Conservation (phyloP, 2,888 invertebrate genomes). For the Ochlodes sylvanus region DNA sequence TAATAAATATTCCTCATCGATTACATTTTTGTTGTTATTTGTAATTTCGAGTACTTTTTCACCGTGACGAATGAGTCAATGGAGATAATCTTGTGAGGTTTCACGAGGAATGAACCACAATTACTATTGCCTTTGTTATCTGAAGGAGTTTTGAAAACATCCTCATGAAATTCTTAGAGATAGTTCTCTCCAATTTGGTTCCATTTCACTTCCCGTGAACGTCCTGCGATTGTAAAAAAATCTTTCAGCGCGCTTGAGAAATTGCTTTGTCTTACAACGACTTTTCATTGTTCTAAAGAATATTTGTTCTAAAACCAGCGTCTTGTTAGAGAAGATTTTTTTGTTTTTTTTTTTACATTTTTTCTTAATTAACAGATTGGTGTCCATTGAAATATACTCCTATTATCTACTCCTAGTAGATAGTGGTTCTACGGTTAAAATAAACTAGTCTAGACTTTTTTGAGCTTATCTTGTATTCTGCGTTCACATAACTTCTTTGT, state of each 20-base stretch:
- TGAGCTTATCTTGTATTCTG: too few relatives aligned
- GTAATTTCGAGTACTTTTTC: too few relatives aligned
- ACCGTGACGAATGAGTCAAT: conserved; percentile 6
- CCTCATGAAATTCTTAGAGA: conserved; percentile 40
- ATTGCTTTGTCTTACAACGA: conserved; percentile 33
- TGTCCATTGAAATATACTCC: neutral
- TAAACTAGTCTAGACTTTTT: too few relatives aligned
- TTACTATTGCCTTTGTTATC: conserved; percentile 39
- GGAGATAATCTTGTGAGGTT: conserved; percentile 18
- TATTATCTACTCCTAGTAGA: too few relatives aligned
- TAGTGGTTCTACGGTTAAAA: too few relatives aligned
- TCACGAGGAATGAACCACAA: conserved; percentile 27
- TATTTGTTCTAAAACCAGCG: conserved; percentile 17
- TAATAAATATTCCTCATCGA: too few relatives aligned
- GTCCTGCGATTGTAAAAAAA: conserved; percentile 33
- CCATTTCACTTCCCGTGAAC: conserved; percentile 38
- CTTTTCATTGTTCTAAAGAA: conserved; percentile 27
- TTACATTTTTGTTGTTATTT: too few relatives aligned
- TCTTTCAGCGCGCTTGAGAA: conserved; percentile 26
- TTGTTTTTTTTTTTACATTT: neutral
- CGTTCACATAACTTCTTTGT: too few relatives aligned
- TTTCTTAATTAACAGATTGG: neutral
- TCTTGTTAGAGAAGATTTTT: conserved; percentile 6
- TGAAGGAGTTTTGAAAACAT: conserved; percentile 41
- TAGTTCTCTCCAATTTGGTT: conserved; percentile 42